Evolutionary conservation across 2,797 vertebrate genomes (phyloP).

Genomic region (Psittacula echo): DNA sequence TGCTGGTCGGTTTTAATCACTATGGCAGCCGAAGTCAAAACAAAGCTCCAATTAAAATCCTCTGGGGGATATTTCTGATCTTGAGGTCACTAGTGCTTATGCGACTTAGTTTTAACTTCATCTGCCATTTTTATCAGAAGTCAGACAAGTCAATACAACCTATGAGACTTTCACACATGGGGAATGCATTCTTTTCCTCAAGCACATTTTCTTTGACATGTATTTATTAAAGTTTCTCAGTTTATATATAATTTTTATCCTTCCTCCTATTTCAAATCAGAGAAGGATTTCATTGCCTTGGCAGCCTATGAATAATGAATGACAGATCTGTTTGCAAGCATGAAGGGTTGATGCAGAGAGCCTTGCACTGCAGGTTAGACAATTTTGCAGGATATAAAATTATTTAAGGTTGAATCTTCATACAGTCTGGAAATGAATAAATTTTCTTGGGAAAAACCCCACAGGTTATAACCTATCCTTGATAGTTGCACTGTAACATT

Average conservation of each 20-base stretch:
- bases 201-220: neutral
- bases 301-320: neutral
- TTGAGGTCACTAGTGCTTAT: neutral
- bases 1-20: slow-evolving; percentile 1
- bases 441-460: neutral
- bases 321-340: neutral
- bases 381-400: neutral
- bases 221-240: neutral
- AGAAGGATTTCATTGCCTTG: neutral
- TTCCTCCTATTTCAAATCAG: neutral
- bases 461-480: neutral
- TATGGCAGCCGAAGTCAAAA: neutral
- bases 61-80: neutral
- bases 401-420: neutral
- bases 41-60: neutral
- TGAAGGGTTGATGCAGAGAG: neutral
- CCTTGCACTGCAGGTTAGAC: neutral
- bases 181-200: neutral
- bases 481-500: neutral
- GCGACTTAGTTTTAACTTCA: neutral
- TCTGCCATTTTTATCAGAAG: neutral
- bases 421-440: neutral
- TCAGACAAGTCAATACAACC: neutral
- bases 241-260: neutral
- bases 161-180: neutral